Evolutionary conservation across 2,888 invertebrate species (phyloP).

Genomic region (Erebia ligea): DNA sequence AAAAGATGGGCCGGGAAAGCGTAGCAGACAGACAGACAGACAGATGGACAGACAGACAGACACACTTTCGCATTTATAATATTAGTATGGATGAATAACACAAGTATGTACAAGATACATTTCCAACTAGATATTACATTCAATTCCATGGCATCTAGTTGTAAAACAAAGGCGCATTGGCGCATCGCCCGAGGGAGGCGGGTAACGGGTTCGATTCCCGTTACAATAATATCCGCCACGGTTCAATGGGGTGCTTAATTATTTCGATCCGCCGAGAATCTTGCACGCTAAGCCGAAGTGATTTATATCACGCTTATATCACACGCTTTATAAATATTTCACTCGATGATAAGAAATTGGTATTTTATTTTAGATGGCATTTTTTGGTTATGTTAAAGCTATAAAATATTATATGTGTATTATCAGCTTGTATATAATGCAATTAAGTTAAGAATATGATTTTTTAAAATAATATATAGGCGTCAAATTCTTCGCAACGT

Average conservation of each 20-base stretch:
- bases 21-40: too few relatives aligned
- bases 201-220: slow-evolving; percentile 42
- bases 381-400: too few relatives aligned
- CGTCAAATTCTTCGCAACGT: too few relatives aligned
- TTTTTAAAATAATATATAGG: too few relatives aligned
- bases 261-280: slow-evolving; percentile 31
- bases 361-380: neutral
- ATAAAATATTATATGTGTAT: too few relatives aligned
- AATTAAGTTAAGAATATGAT: too few relatives aligned
- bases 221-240: slow-evolving; percentile 40
- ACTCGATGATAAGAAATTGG: neutral
- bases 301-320: slow-evolving; percentile 1
- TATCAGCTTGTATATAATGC: too few relatives aligned
- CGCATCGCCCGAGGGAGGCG: slow-evolving; percentile 35
- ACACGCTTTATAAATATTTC: neutral
- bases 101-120: neutral
- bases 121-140: neutral
- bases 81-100: too few relatives aligned
- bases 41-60: too few relatives aligned
- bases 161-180: slow-evolving; percentile 34
- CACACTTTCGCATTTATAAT: too few relatives aligned
- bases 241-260: slow-evolving; percentile 46
- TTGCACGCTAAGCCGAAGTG: slow-evolving; percentile 22
- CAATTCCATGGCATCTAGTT: slow-evolving; percentile 9
- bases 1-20: too few relatives aligned